Evolutionary conservation across 2,888 invertebrate species (phyloP).

Genomic region (Torymus aiolomorphi): DNA sequence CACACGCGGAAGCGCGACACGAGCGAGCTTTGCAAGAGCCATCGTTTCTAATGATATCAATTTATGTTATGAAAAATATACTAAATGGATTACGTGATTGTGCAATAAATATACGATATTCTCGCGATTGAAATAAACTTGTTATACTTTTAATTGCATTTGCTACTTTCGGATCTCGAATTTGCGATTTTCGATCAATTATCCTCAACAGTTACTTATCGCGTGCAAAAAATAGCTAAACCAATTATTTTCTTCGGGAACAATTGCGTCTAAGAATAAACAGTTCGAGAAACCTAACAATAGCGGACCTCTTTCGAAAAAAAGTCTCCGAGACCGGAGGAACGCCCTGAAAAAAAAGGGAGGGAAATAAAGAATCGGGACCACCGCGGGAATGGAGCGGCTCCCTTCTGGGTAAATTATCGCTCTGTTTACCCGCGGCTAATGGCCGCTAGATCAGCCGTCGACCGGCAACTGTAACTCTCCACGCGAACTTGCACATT

Average conservation of each 20-base stretch:
- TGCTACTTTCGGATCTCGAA: no score
- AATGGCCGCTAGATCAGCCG: slow-evolving; percentile 73
- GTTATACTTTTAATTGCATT: no score
- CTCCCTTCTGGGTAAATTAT: slow-evolving; percentile 74
- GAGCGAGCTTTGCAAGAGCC: slow-evolving; percentile 32
- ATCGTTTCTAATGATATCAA: slow-evolving; percentile 50
- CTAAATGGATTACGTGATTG: slow-evolving; percentile 28
- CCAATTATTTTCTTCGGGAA: no score
- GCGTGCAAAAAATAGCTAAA: no score
- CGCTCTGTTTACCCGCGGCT: slow-evolving; percentile 74
- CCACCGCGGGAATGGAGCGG: slow-evolving; percentile 71
- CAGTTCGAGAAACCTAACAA: no score
- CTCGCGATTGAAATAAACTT: no score
- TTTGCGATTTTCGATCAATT: no score
- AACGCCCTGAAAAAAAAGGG: slow-evolving; percentile 50
- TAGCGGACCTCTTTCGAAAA: not conserved
- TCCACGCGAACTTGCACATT: slow-evolving; percentile 26
- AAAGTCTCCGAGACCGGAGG: not conserved
- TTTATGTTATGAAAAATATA: slow-evolving; percentile 50
- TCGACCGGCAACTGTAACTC: slow-evolving; percentile 62
- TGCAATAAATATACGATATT: slow-evolving; percentile 15
- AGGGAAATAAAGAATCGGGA: slow-evolving; percentile 68
- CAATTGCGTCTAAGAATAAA: no score
- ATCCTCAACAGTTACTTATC: no score
- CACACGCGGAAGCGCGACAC: not conserved